phyloP scores from a whole-genome alignment of 1,140 invertebrate species.

The Drosophila hydei region DNA sequence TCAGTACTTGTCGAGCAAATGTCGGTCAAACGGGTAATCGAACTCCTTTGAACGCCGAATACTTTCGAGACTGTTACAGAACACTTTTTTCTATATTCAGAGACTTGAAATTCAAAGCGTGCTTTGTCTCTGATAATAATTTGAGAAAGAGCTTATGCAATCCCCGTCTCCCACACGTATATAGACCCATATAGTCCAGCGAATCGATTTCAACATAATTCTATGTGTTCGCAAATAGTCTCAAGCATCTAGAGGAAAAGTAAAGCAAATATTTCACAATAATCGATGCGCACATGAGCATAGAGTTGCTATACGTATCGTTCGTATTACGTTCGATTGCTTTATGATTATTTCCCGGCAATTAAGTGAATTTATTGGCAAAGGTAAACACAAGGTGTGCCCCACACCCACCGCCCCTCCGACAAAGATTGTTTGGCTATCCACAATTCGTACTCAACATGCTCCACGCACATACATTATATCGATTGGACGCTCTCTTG shows the following conservation, averaged over 20 bases:
- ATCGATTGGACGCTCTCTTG: slow-evolving; percentile 62
- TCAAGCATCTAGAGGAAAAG: slow-evolving; percentile 6
- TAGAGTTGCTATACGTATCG: slow-evolving; percentile 12
- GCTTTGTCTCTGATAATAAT: neutral
- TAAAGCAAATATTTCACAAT: slow-evolving; percentile 45
- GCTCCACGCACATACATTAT: slow-evolving; percentile 33
- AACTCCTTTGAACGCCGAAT: neutral
- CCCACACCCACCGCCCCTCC: neutral
- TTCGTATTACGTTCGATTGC: slow-evolving; percentile 77
- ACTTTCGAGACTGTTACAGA: neutral
- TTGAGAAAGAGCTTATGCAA: too few relatives aligned
- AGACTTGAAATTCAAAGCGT: neutral
- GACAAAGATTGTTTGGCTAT: slow-evolving; percentile 9
- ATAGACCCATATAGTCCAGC: neutral
- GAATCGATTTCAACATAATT: slow-evolving; percentile 73
- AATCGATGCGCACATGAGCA: slow-evolving; percentile 38
- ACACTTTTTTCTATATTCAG: neutral
- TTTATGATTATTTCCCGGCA: slow-evolving; percentile 83
- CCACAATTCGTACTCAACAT: slow-evolving; percentile 6
- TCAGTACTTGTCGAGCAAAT: neutral
- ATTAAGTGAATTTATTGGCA: slow-evolving; percentile 83
- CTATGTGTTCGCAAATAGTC: slow-evolving; percentile 6
- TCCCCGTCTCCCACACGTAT: too few relatives aligned
- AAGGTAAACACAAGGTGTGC: slow-evolving; percentile 70
- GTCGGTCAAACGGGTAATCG: neutral